Percentiles rank a stretch among this genome's conserved stretches.
Evolutionary conservation across 2,797 vertebrate species (phyloP).

Genomic region (Poeciliopsis turneri): DNA sequence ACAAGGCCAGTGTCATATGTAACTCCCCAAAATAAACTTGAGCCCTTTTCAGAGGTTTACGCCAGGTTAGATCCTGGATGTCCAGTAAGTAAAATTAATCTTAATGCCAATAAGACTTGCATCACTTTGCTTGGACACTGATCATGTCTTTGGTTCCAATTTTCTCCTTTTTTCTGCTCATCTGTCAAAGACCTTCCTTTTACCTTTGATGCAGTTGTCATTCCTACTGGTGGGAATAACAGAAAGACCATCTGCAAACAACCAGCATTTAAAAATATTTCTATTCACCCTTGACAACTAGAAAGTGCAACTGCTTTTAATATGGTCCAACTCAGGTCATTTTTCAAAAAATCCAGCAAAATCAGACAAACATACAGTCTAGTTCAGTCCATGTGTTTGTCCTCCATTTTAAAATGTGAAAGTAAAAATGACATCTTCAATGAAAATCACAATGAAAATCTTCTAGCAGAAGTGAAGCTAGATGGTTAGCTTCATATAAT

Average conservation of each 20-base stretch:
- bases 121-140: too few species aligned
- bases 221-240: background rate
- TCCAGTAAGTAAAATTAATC: too few species aligned
- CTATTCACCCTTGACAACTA: background rate
- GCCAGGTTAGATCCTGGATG: too few species aligned
- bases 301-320: background rate
- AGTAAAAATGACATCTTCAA: too few species aligned
- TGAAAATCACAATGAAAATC: background rate
- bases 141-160: background rate
- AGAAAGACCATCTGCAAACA: background rate
- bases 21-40: too few species aligned
- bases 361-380: background rate
- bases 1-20: too few species aligned
- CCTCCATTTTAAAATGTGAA: background rate
- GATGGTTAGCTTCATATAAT: background rate
- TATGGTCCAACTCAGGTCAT: background rate
- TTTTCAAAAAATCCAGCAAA: background rate
- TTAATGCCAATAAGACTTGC: too few species aligned
- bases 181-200: background rate
- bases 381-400: background rate
- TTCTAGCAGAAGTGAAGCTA: background rate
- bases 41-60: too few species aligned
- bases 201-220: background rate
- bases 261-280: too few species aligned
- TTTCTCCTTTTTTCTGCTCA: background rate